These are phyloP conservation scores for Manis pentadactyla DNA, from an alignment of 2,797 vertebrate species.

Conservation along the genomic window DNA sequence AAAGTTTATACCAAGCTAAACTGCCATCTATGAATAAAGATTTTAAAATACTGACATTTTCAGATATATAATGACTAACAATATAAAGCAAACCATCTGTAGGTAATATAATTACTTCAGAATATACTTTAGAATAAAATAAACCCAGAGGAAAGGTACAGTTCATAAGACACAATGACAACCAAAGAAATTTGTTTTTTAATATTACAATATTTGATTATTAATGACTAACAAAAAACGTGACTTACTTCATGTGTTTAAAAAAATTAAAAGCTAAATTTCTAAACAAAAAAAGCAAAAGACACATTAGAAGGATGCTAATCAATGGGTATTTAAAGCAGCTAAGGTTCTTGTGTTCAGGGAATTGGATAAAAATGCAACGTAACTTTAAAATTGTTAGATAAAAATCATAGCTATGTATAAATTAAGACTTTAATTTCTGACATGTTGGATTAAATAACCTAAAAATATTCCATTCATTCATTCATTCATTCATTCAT, in stretches of 20 bases:
- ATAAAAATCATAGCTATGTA: background rate
- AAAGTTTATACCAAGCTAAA: background rate
- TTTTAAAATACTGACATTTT: background rate
- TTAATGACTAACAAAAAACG: background rate
- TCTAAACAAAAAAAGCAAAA: background rate
- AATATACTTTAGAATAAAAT: background rate
- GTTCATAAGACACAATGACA: background rate
- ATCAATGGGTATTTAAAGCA: background rate
- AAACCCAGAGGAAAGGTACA: background rate
- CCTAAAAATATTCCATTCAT: background rate
- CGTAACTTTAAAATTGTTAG: background rate
- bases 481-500: background rate
- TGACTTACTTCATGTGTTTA: background rate
- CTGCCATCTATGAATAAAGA: background rate
- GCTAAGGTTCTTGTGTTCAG: background rate
- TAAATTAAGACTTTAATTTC: background rate
- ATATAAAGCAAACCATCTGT: background rate
- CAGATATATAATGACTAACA: background rate
- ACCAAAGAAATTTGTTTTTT: background rate
- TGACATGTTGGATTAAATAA: background rate
- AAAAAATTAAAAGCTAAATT: slow-evolving; percentile 25
- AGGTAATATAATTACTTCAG: background rate
- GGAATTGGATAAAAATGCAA: background rate
- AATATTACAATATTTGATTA: background rate
- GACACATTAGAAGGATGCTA: background rate